These are phyloP conservation scores for Prosapia bicincta DNA, from an alignment of 2,888 invertebrate genomes.

Conservation along the genomic window DNA sequence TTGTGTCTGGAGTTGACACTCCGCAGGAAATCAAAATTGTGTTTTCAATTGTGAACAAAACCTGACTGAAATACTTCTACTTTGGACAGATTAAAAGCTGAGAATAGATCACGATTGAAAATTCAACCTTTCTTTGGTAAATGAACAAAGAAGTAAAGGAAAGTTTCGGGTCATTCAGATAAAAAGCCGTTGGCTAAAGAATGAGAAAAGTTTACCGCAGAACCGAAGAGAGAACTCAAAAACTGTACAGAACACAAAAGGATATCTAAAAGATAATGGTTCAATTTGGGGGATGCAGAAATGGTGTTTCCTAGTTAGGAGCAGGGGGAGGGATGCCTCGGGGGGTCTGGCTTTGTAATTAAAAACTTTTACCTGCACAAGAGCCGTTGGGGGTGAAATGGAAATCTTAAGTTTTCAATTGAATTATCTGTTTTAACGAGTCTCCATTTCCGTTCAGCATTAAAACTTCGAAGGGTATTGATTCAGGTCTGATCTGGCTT, in stretches of 20 bases:
- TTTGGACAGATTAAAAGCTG: no score
- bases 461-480: no score
- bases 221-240: neutral
- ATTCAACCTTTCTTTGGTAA: no score
- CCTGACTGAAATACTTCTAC: no score
- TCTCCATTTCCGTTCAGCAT: no score
- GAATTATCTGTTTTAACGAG: neutral
- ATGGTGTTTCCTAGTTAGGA: neutral
- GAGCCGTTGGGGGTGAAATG: neutral
- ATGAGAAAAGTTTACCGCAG: neutral
- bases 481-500: no score
- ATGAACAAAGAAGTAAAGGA: neutral
- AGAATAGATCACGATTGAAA: no score
- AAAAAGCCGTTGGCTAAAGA: neutral
- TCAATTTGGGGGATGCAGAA: neutral
- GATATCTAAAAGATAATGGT: neutral
- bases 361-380: neutral
- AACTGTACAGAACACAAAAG: neutral
- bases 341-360: neutral
- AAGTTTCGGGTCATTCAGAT: neutral
- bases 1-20: no score
- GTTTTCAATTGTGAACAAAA: no score
- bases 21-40: no score
- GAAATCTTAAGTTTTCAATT: neutral
- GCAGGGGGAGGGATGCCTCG: neutral